phyloP scores from a whole-genome alignment of 2,797 vertebrate species.

The Sylvia borin region DNA sequence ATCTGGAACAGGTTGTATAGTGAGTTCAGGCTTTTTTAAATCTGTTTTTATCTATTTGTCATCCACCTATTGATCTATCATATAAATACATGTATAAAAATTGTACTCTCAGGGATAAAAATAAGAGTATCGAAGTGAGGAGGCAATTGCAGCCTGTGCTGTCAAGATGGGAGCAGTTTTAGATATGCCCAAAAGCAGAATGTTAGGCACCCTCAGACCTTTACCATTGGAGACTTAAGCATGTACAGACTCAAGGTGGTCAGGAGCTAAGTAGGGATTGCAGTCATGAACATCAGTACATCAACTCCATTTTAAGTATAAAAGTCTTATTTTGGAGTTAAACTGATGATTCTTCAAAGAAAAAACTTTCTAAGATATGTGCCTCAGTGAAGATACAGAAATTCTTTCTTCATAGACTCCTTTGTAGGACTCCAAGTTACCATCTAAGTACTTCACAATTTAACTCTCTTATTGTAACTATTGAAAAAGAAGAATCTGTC shows the following conservation, averaged over 20 bases:
- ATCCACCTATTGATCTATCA: not conserved
- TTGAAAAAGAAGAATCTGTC: not conserved
- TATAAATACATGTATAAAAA: not conserved
- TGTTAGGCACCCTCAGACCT: not conserved
- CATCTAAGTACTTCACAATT: not conserved
- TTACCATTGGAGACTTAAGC: not conserved
- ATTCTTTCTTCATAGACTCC: not conserved
- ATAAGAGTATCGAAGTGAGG: not conserved
- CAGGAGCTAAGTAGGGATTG: not conserved
- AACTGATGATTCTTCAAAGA: not conserved
- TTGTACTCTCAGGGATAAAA: not conserved
- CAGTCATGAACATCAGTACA: not conserved
- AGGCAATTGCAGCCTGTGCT: not conserved
- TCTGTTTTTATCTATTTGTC: not conserved
- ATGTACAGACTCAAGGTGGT: not conserved
- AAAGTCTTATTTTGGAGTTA: not conserved
- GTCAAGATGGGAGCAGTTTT: not conserved
- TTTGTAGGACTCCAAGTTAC: not conserved
- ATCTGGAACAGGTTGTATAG: not conserved
- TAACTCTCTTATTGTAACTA: not conserved
- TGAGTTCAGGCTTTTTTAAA: not conserved
- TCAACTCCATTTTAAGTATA: not conserved
- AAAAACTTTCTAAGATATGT: not conserved
- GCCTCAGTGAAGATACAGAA: not conserved
- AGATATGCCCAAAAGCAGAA: not conserved